Base-by-base conservation (phyloP, 2,888 invertebrate genomes). In the Philereme transversata region DNA sequence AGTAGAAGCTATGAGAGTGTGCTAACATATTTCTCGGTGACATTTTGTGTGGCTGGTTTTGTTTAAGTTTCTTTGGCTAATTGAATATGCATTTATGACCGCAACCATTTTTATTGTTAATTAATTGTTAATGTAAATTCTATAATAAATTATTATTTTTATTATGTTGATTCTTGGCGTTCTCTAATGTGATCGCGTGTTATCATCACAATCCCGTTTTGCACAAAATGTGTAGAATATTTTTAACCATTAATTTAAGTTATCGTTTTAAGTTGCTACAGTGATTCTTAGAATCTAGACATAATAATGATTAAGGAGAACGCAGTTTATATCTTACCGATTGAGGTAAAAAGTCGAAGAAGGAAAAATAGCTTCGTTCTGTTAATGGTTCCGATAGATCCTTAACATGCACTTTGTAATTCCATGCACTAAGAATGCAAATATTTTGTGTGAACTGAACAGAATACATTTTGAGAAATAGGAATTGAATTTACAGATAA, bases 111-210 rank as follows among this genome's bases (percentile, higher is more conserved):
- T 86, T 84, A 84, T 83, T 87, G 88, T 90, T 89, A 87, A 82
- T 85, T 84, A 85, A 86, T 90, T 89, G 81, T 87, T 82, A 80
- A 83, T 59, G 83, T 89, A 89, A 88, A 89, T 83, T 85, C 84
- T 89, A 86, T 88, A 82, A 84, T 89, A 90, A 88, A 87, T 90
- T 89, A 90, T 89, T 90, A 76, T 83, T 84, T 40, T 83, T 82
- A 82, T 83, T 65, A 64, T 82, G 74, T 83, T 79, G 82, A 75
- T 73, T 77, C 67, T 73, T 73, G 72, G 75, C 72, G 75, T 74
- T 73, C 65, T 73, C 73, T 71, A 69, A 71, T 70, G 70, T 68
- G 71, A 72, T 74, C 70, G 74, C 70, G 69, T 75, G 63, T 62
- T 65, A 58, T 65, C 68, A 70, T 68, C 62, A 70, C 70, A 69